These are phyloP conservation scores for Toxotes chatareus DNA, from an alignment of 2,113 vertebrate species.

Conservation along the genomic window DNA sequence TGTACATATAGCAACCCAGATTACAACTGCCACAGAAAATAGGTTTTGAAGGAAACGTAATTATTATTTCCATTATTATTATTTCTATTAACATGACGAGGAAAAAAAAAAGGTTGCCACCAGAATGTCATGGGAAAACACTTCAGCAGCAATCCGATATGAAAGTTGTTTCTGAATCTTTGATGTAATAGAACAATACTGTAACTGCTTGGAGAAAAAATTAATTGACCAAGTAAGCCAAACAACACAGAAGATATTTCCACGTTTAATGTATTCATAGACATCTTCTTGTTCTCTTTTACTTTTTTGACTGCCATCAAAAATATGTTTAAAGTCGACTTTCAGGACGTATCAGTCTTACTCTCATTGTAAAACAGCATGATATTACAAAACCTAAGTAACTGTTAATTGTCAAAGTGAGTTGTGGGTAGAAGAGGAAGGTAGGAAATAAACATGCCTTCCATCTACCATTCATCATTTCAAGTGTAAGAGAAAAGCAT, in stretches of 20 bases:
- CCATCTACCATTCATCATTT: background rate
- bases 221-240: background rate
- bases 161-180: background rate
- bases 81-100: too few species aligned
- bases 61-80: background rate
- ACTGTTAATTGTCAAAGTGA: background rate
- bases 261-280: background rate
- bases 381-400: background rate
- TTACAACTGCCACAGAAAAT: too few species aligned
- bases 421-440: background rate
- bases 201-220: background rate
- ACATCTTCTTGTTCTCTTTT: background rate
- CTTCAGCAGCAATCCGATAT: too few species aligned
- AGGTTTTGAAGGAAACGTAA: background rate
- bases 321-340: background rate
- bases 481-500: conserved; percentile 6
- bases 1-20: too few species aligned
- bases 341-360: background rate
- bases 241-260: background rate
- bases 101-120: too few species aligned
- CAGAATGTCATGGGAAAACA: too few species aligned
- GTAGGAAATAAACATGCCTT: background rate
- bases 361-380: background rate
- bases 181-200: background rate
- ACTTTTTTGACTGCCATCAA: background rate